Conservation (phyloP, 2,888 invertebrate genomes). For the Lacanobia wlatinum region DNA sequence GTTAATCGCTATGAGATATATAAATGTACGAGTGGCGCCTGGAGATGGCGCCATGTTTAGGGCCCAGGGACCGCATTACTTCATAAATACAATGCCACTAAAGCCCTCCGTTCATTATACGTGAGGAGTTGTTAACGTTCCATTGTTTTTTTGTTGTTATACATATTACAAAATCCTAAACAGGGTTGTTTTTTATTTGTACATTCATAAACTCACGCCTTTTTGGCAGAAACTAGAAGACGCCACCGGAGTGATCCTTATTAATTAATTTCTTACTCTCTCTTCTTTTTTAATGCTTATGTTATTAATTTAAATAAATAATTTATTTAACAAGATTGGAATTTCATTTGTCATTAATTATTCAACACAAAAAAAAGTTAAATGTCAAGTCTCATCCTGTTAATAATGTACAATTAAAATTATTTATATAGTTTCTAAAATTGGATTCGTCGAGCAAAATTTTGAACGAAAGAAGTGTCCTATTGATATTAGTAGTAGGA, state of each 20-base stretch:
- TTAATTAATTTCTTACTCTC: no score
- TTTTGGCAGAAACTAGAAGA: background rate
- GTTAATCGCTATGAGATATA: conserved; percentile 69
- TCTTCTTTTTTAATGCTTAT: background rate
- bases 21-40: conserved; percentile 64
- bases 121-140: conserved; percentile 28
- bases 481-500: conserved; percentile 61
- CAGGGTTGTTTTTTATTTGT: background rate
- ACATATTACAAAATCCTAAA: background rate
- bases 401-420: conserved; percentile 6
- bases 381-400: conserved; percentile 26
- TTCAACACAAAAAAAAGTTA: conserved; percentile 3
- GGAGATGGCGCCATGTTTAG: conserved; percentile 63
- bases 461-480: conserved; percentile 58
- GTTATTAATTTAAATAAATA: background rate
- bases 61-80: conserved; percentile 50
- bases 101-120: conserved; percentile 25
- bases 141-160: conserved; percentile 31
- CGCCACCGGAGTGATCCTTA: background rate
- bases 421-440: conserved; percentile 23
- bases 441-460: conserved; percentile 45
- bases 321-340: conserved; percentile 11
- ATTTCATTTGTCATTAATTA: conserved; percentile 2
- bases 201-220: background rate
- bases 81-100: conserved; percentile 59